These are phyloP conservation scores for Drosophila pseudotalamancana DNA, from an alignment of 2,888 invertebrate genomes.

Conservation along the genomic window DNA sequence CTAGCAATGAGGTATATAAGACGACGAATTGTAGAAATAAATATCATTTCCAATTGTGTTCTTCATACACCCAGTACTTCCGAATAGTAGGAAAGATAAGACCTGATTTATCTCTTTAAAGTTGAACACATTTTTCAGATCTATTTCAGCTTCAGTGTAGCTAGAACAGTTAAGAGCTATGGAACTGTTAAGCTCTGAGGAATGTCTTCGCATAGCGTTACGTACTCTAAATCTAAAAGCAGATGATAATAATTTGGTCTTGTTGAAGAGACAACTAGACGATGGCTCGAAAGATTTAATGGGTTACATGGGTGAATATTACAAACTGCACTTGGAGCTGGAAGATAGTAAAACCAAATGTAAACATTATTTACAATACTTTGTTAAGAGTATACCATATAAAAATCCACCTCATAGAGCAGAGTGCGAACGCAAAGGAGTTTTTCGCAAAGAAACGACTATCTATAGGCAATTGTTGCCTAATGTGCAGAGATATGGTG, in stretches of 20 bases:
- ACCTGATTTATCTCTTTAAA: no score
- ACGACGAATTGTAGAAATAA: no score
- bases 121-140: no score
- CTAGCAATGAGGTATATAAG: no score
- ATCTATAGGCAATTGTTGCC: conserved; percentile 74
- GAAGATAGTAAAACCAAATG: not conserved
- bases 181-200: conserved; percentile 55
- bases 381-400: conserved; percentile 77
- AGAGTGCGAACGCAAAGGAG: conserved; percentile 75
- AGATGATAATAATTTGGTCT: conserved; percentile 34
- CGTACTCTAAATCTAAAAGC: conserved; percentile 51
- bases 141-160: conserved; percentile 12
- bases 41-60: no score
- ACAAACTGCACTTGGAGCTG: conserved; percentile 60
- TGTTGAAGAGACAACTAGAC: conserved; percentile 50
- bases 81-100: no score
- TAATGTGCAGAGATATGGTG: conserved; percentile 75
- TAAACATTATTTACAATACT: conserved; percentile 54
- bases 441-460: conserved; percentile 73
- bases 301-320: conserved; percentile 83
- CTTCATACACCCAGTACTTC: no score
- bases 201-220: conserved; percentile 66
- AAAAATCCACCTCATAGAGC: conserved; percentile 66
- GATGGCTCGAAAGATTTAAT: conserved; percentile 66
- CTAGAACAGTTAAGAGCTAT: conserved; percentile 7